These are phyloP conservation scores for Zophobas atratus DNA, from an alignment of 1,140 invertebrate genomes.

Conservation along the genomic window DNA sequence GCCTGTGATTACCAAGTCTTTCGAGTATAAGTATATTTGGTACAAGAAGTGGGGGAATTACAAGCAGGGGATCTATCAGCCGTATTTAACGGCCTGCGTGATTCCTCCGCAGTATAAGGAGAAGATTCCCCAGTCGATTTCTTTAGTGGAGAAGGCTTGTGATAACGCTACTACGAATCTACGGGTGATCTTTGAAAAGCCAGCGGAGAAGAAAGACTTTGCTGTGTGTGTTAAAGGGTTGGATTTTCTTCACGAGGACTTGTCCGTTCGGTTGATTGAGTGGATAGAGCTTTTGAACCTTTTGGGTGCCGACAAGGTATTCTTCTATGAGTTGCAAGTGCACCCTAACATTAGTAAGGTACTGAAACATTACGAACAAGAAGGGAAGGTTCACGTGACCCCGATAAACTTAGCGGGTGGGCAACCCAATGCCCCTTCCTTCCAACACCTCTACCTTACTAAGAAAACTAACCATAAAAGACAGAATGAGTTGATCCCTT, in stretches of 20 bases:
- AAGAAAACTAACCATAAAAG: constrained; percentile 93
- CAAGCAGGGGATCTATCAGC: constrained; percentile 92
- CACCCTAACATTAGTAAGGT: constrained; percentile 94
- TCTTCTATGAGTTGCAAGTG: constrained; percentile 92
- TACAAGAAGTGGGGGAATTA: constrained; percentile 96
- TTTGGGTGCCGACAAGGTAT: constrained; percentile 93
- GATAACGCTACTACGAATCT: constrained; percentile 90
- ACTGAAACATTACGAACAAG: constrained; percentile 83
- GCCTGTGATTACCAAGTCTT: constrained; percentile 82
- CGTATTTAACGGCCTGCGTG: constrained; percentile 91
- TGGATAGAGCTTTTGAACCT: constrained; percentile 93
- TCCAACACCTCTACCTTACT: constrained; percentile 91
- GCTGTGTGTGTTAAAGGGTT: constrained; percentile 96
- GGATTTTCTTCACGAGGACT: constrained; percentile 92
- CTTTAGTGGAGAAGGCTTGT: constrained; percentile 88
- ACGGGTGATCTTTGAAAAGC: constrained; percentile 86
- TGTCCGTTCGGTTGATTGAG: constrained; percentile 92
- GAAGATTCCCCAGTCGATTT: constrained; percentile 84
- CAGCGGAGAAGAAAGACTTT: constrained; percentile 83
- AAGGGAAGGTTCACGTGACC: constrained; percentile 86
- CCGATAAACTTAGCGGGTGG: constrained; percentile 91
- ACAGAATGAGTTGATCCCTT: constrained; percentile 96
- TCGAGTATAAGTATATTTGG: constrained; percentile 96
- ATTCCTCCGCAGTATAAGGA: constrained; percentile 82
- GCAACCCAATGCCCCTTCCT: constrained; percentile 90